Evolutionary conservation across 2,888 invertebrate genomes (phyloP), one percentile per base, ranked within the genome.

Genomic region (Idaea aversata): DNA sequence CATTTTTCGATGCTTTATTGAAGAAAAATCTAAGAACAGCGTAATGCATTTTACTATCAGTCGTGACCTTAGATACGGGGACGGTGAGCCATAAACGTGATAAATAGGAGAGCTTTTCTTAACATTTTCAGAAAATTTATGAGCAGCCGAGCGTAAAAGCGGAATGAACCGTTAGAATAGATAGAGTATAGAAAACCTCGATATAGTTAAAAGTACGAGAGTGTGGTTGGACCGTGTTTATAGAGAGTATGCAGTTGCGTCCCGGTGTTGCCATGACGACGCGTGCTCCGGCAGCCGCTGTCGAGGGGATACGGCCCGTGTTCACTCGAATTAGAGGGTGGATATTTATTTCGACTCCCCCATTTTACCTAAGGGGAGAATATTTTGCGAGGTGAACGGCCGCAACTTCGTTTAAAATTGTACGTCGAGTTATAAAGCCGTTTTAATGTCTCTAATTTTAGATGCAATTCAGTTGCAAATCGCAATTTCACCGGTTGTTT

Each of bases 311-410:
- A 82, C 82, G 47, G 47, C 81, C 78, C 80, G 80, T 78, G 78
- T 68, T 75, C 77, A 81, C 82, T 82, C 82, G 83, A 87, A 87
- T 87, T 88, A 87, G 89, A 88, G 88, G 90, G 88, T 85, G 87
- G 86, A 83, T 70, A 86, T 86, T 83, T 90, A 90, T 90, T 90
- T 88, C 79, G 84, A 82, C 87, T 83, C 88, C 88, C 88, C 82
- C 82, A 77, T 83, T 85, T 87, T 83, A 86, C 86, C 85, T 87
- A 82, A 85, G 87, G 90, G 90, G 88, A 88, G 85, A 85, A 83
- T 47, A 47, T 85, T 88, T 87, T 83, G 86, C 82, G 85, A 91
- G 92, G 91, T 92, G 90, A 92, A 93, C 77, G 89, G 86, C 89
- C 91, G 70, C 79, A 81, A 79, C 83, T 77, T 75, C 70, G 70